A percentile compares a stretch with the other conserved stretches of the same genome.
Conservation (phyloP, 2,797 vertebrate genomes). For the Ibycter americanus region DNA sequence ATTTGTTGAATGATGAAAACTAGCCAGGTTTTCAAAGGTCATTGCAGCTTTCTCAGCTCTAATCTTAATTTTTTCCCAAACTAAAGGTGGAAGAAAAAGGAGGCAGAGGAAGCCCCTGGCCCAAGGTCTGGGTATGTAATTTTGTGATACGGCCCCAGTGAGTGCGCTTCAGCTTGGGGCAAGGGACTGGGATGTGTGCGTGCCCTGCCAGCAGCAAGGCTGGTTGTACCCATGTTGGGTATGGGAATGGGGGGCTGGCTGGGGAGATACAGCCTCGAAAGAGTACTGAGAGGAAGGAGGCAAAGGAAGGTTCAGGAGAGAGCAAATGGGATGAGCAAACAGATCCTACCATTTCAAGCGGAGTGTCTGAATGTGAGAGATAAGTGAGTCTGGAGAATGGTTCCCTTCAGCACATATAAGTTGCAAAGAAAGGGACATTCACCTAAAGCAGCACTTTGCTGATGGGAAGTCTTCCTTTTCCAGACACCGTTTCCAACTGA, state of each 20-base stretch:
- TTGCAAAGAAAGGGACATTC: background rate
- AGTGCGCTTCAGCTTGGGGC: background rate
- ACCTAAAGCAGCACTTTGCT: background rate
- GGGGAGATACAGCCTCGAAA: background rate
- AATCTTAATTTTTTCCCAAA: background rate
- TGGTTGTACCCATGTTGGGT: background rate
- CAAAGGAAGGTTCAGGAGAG: background rate
- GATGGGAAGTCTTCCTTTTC: background rate
- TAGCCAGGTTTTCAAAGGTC: background rate
- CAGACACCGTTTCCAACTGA: background rate
- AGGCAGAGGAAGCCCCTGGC: background rate
- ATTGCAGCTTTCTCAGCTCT: background rate
- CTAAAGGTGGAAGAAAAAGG: background rate
- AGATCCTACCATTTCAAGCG: background rate
- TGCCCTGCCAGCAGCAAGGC: background rate
- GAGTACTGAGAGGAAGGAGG: background rate
- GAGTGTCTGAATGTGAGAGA: background rate
- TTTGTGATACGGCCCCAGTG: background rate
- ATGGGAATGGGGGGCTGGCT: background rate
- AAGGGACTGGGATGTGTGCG: fast-evolving
- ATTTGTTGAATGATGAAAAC: background rate
- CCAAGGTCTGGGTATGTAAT: background rate
- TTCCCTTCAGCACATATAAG: background rate
- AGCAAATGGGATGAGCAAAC: background rate
- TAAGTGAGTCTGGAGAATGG: fast-evolving